Base-by-base conservation (phyloP, 2,113 vertebrate genomes). In the Zosterops japonicus region DNA sequence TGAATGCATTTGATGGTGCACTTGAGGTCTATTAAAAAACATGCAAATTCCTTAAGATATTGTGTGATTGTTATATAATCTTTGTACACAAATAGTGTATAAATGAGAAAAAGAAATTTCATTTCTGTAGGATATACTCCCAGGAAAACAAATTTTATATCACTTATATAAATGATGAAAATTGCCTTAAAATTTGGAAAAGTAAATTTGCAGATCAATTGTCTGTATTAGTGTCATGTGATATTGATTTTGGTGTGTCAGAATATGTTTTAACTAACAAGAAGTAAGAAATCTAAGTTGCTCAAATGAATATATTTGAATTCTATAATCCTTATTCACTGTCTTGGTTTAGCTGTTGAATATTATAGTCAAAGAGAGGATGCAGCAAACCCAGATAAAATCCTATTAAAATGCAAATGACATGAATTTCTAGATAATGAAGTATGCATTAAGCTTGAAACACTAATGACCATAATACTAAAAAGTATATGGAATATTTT, bases 371-470 rank as follows among this genome's bases (percentile, higher is more conserved):
- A 93, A 39, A 53, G 17, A 85, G 92, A 69, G 41, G 59, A 96
- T n/a, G 56, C 13, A 12, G 60, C n/a, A 94, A 97, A 95, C 67
- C 94, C 74, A 67, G 57, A 92, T 94, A 94, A 97, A 97, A 97
- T 57, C 61, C 86, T 95, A 90, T 97, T 97, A 97, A 97, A 97
- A 98, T 97, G 95, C 59, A 97, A 97, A 97, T 98, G 8, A 91
- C 90, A 84, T 95, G n/a, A 94, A 97, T 93, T 97, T 96, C 94
- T 96, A 89, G 79, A 83, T 94, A 97, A 97, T 96, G 92, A 97
- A 97, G 55, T 61, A 92, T 70, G 39, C 39, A 92, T 90, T 97
- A 95, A 90, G 14, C 52, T 91, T 96, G 90, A 33, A 97, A 95
- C 80, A 52, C 70, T 97, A 97, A 97, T 91, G 75, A 95, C 77